phyloP scores from a whole-genome alignment of 2,113 vertebrate species.

The Eleginops maclovinus region DNA sequence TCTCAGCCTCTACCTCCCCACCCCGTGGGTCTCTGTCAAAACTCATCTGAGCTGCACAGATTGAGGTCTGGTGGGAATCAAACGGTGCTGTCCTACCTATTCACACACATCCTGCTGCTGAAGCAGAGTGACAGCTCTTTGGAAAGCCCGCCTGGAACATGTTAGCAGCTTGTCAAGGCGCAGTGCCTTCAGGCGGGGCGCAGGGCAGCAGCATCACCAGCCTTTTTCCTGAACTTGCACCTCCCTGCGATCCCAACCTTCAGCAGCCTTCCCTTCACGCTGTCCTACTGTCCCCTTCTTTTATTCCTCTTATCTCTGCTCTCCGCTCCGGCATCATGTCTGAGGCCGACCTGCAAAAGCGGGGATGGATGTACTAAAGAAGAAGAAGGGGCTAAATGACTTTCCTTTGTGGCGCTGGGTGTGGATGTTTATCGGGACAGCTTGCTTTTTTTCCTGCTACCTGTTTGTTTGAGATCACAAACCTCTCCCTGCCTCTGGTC shows the following conservation, averaged over 20 bases:
- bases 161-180: conserved; percentile 47
- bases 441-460: conserved; percentile 20
- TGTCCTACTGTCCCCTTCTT: conserved; percentile 20
- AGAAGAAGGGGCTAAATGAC: conserved; percentile 62
- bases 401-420: conserved; percentile 60
- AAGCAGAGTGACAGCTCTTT: conserved; percentile 61
- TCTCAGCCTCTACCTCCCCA: conserved; percentile 4
- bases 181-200: not conserved
- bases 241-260: not conserved
- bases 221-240: conserved; percentile 18
- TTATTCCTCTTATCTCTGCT: conserved; percentile 52
- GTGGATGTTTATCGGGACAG: conserved; percentile 65
- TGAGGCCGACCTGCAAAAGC: conserved; percentile 24
- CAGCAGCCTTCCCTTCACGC: conserved; percentile 41
- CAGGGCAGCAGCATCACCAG: conserved; percentile 19
- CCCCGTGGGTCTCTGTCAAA: conserved; percentile 28
- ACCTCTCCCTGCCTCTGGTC: conserved; percentile 35
- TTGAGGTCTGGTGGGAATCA: conserved; percentile 60
- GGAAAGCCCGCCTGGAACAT: conserved; percentile 57
- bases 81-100: conserved; percentile 17
- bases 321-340: conserved; percentile 39
- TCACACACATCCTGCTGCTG: conserved; percentile 13
- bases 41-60: conserved; percentile 52
- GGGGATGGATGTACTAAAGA: conserved; percentile 29
- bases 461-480: conserved; percentile 51